Conservation (phyloP, 2,113 vertebrate species). For the Polypterus bichir region DNA sequence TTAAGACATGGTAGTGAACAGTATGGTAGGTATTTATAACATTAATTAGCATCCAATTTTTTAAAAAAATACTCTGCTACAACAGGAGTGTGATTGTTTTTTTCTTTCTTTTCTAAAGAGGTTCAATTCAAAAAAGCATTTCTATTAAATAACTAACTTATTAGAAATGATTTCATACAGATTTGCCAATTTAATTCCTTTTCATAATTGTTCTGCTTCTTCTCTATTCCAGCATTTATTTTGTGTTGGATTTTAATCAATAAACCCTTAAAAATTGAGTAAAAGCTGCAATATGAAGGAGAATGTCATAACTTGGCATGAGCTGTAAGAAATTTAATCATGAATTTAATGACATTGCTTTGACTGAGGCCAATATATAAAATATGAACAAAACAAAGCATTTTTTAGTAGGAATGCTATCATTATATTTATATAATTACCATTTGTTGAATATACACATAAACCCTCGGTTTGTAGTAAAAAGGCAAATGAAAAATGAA, state of each 20-base stretch:
- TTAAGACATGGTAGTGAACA: too few relatives aligned
- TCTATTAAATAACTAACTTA: background rate
- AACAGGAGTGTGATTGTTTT: background rate
- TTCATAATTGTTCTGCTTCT: slow-evolving; percentile 27
- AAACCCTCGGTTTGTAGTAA: too few relatives aligned
- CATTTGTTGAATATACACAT: too few relatives aligned
- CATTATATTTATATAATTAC: too few relatives aligned
- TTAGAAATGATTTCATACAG: background rate
- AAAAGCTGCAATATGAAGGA: slow-evolving; percentile 4
- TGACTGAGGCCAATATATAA: background rate
- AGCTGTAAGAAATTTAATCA: slow-evolving; percentile 40
- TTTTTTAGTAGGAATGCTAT: background rate
- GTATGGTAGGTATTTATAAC: too few relatives aligned
- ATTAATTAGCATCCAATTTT: background rate
- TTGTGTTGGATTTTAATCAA: slow-evolving; percentile 29
- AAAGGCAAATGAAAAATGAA: too few relatives aligned
- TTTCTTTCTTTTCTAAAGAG: background rate
- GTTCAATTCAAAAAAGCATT: background rate
- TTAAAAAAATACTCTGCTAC: background rate
- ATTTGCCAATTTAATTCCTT: slow-evolving; percentile 27
- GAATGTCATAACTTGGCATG: slow-evolving; percentile 29
- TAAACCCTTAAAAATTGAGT: slow-evolving; percentile 38
- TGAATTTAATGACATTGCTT: background rate
- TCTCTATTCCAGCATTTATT: slow-evolving; percentile 2
- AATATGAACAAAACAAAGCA: background rate